Evolutionary conservation across 1,140 invertebrate genomes (phyloP), one percentile per base, ranked within the genome.

Genomic region (Ptiloglossa arizonensis): DNA sequence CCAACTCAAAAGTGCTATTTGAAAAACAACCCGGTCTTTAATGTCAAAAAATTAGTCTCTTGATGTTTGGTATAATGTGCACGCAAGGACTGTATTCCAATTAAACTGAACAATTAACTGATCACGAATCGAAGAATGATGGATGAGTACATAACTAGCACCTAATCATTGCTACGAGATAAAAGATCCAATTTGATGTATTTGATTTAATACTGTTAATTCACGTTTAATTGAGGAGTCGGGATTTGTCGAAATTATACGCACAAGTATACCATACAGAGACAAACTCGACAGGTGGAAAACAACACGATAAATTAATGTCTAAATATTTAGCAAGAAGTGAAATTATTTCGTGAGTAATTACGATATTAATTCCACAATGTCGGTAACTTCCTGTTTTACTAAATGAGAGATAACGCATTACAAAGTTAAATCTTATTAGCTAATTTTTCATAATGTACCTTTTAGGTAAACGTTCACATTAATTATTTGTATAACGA

Each of bases 151-250:
- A 13, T 5, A 60, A 60, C 19, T 22, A 60, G 57, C 57, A 11
- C 19, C 38, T 38, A 60, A 60, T 60, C n/a, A 13, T 38, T 38
- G n/a, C 46, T 50, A 22, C 15, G 35, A 11, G n/a, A 38, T 38
- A 60, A n/a, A 19, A 60, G 57, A 38, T 60, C 57, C 13, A 5
- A 60, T 5, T 38, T n/a, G 57, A 60, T 60, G 32, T 22, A n/a
- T 38, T 19, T 35, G 57, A 11, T 11, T 38, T 22, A 15, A 15
- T 52, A 4, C 1, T 32, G 4, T 38, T 60, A 4, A 62, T 35
- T 48, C 22, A 44, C 19, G 52, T n/a, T 3, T 17, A 24, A 17
- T 22, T 8, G 29, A 35, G 13, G 15, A 27, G 48, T 19, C 13
- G 35, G 11, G 15, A 50, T 62, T 24, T 35, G 50, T 71, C 15